These are phyloP conservation scores for Huso huso DNA, from an alignment of 2,797 vertebrate genomes.

Conservation along the genomic window DNA sequence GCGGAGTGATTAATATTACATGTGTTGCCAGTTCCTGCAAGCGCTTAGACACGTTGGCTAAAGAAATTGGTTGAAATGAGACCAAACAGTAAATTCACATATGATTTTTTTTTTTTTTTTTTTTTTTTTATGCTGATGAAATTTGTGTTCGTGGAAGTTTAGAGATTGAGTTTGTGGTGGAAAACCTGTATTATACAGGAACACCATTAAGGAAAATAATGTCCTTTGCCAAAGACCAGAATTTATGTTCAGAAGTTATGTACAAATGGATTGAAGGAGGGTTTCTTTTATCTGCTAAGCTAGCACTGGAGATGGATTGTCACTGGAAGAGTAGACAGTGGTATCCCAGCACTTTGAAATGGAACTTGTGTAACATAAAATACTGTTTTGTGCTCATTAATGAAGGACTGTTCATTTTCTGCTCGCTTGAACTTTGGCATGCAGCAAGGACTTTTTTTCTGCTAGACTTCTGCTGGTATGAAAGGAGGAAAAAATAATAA, in stretches of 20 bases:
- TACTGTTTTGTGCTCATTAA: background rate
- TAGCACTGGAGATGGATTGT: no score
- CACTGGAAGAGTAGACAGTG: no score
- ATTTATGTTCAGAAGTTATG: no score
- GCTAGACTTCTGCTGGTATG: background rate
- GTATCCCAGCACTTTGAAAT: background rate
- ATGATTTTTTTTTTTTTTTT: background rate
- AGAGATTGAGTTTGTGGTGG: background rate
- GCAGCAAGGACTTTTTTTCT: conserved; percentile 11
- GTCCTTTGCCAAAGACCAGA: background rate
- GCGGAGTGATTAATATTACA: conserved; percentile 20
- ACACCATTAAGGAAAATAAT: background rate
- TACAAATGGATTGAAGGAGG: no score
- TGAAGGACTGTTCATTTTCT: background rate
- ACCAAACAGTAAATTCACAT: conserved; percentile 20
- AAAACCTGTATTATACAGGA: background rate
- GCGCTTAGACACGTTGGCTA: background rate
- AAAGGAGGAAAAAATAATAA: background rate
- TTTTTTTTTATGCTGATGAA: background rate
- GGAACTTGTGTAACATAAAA: background rate
- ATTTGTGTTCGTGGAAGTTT: background rate
- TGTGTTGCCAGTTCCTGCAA: conserved; percentile 10
- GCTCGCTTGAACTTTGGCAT: background rate
- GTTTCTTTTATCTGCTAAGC: no score
- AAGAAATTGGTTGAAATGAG: conserved; percentile 20